Evolutionary conservation across 2,797 vertebrate genomes (phyloP).

Genomic region (Neoniphon sammara): DNA sequence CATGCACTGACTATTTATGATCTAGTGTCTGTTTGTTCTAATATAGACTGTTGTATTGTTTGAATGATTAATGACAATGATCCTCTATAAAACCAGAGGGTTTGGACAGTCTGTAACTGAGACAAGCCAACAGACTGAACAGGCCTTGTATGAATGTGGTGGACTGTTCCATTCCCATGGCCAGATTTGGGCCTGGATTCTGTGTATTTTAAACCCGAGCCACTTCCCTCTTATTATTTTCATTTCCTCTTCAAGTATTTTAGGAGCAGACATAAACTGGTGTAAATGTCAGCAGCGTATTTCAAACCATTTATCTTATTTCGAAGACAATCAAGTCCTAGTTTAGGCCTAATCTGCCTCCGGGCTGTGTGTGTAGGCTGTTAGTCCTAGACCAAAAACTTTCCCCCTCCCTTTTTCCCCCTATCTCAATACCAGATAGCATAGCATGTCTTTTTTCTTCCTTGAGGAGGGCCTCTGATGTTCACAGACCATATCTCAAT

Average conservation of each 20-base stretch:
- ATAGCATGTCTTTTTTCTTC: constrained; percentile 62
- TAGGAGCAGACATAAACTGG: constrained; percentile 69
- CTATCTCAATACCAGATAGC: constrained; percentile 52
- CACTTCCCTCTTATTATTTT: constrained; percentile 81
- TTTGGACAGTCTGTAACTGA: constrained; percentile 53
- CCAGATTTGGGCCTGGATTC: constrained; percentile 70
- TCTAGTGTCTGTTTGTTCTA: constrained; percentile 33
- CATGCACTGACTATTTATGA: constrained; percentile 26
- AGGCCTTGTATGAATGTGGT: constrained; percentile 58
- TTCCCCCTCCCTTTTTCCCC: not conserved
- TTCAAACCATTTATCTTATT: constrained; percentile 48
- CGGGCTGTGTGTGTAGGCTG: constrained; percentile 11
- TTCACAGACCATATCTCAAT: constrained; percentile 71
- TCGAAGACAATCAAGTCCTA: constrained; percentile 41
- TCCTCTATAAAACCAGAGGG: constrained; percentile 49
- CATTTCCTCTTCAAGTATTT: constrained; percentile 84
- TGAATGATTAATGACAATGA: constrained; percentile 59
- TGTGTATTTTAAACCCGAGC: constrained; percentile 78
- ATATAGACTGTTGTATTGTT: constrained; percentile 47
- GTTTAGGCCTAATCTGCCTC: constrained; percentile 21
- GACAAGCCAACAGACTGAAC: constrained; percentile 58
- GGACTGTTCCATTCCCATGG: constrained; percentile 75
- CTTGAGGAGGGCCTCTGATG: constrained; percentile 65
- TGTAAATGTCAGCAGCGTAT: constrained; percentile 70
- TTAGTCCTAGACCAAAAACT: constrained; percentile 27